These are phyloP conservation scores for Anseranas semipalmata DNA, from an alignment of 2,113 vertebrate genomes.

Conservation along the genomic window DNA sequence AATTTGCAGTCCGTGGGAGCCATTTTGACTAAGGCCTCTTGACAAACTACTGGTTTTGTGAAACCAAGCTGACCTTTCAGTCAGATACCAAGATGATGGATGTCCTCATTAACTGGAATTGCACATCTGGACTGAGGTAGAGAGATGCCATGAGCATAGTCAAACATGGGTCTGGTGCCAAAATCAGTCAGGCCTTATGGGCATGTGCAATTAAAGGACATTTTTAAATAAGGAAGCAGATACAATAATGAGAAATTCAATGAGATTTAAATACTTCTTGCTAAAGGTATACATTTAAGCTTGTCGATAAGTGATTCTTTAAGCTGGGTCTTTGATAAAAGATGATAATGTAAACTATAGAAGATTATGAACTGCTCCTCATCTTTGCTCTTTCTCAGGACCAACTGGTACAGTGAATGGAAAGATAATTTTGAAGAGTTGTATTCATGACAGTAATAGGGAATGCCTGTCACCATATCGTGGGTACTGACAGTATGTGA, in stretches of 20 bases:
- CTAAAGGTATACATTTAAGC: neutral
- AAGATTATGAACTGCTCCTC: neutral
- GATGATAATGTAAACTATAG: neutral
- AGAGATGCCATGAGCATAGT: neutral
- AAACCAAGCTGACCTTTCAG: neutral
- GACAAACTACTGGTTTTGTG: neutral
- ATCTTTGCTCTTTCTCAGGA: neutral
- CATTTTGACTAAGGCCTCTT: neutral
- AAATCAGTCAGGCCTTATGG: neutral
- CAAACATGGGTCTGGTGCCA: neutral
- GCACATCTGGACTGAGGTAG: neutral
- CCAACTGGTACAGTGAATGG: neutral
- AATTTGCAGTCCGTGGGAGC: neutral
- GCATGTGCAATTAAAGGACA: neutral
- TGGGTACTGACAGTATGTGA: neutral
- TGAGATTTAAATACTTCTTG: neutral
- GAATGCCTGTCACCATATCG: neutral
- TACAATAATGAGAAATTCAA: neutral
- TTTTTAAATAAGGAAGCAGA: neutral
- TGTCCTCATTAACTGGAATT: neutral
- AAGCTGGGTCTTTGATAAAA: neutral
- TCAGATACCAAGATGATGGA: neutral
- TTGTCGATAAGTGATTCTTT: neutral
- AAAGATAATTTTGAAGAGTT: neutral
- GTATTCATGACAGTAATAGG: neutral